Base-by-base conservation (phyloP, 2,113 vertebrate genomes). In the Muscicapa adusta region DNA sequence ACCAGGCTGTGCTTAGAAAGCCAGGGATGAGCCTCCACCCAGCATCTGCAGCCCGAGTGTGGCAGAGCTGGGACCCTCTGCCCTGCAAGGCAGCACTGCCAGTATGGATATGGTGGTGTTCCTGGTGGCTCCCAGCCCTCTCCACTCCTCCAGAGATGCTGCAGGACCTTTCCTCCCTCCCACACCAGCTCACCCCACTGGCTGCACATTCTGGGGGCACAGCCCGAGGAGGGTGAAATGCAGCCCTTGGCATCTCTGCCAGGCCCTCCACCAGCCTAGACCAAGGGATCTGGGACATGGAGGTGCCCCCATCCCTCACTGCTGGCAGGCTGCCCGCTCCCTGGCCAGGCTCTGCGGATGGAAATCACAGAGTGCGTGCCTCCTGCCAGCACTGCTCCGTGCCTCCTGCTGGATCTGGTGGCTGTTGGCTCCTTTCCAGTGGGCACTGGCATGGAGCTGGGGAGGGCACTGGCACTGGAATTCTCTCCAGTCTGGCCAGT, bases 11-110 rank as follows among this genome's bases (percentile, higher is more conserved):
- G 8, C 40, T 67, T 14, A 38, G 31, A 56, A n/a, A 78, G 47
- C 38, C 50, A 31, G 2, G 1, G 0, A 7, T 14, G 4, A 67
- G 31, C 17, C 17, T 73, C 18, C 16, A 28, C 10, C 22, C 0
- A 0, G 38, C 14, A 60, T 24, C 23, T 29, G 18, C 34, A 67
- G 34, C 54, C 31, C 42, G 18, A 29, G 18, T 2, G 2, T 23
- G 12, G 34, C 31, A 43, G 18, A 50, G 34, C 19, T 38, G 48
- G 40, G 40, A 56, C 23, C 3, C 15, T 67, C 47, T 74, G 40
- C 18, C 25, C 7, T 60, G 3, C 14, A 0, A n/a, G n/a, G n/a
- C 24, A 70, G 28, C 4, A 4, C 17, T 8, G 4, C 24, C 56
- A 86, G 23, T 3, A 5, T 36, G n/a, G 74, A 42, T 4, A 6